Evolutionary conservation across 2,113 vertebrate genomes (phyloP).

Genomic region (Thryonomys swinderianus): DNA sequence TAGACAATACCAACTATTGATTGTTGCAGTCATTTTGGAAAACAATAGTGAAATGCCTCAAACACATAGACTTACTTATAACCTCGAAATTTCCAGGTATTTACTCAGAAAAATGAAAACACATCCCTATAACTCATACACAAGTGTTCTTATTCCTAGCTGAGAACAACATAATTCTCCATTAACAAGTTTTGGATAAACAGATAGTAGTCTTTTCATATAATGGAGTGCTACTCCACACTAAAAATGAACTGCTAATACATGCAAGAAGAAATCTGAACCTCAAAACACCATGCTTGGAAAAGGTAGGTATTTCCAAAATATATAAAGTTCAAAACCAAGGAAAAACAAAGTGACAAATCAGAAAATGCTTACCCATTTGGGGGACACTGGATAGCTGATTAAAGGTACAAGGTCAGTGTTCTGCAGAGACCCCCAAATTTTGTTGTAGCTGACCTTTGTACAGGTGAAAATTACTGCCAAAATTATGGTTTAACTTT

Average conservation of each 20-base stretch:
- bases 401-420: not conserved
- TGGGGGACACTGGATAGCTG: not conserved
- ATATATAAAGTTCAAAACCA: not conserved
- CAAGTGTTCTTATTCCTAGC: not conserved
- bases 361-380: not conserved
- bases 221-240: not conserved
- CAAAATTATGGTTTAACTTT: slow-evolving; percentile 4
- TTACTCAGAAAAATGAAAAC: slow-evolving; percentile 45
- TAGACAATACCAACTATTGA: not conserved
- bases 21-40: not conserved
- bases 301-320: slow-evolving; percentile 10
- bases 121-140: not conserved
- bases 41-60: not conserved
- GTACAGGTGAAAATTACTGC: not conserved
- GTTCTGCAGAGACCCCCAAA: not conserved
- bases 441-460: slow-evolving; percentile 20
- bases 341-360: not conserved
- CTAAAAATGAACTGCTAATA: slow-evolving; percentile 18
- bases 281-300: slow-evolving; percentile 4
- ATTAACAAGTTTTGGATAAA: not conserved
- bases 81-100: not conserved
- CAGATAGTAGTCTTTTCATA: not conserved
- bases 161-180: not conserved
- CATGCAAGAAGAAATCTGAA: not conserved
- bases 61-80: not conserved